These are phyloP conservation scores for Aspidapion aeneum DNA, from an alignment of 2,888 invertebrate species.

Conservation along the genomic window DNA sequence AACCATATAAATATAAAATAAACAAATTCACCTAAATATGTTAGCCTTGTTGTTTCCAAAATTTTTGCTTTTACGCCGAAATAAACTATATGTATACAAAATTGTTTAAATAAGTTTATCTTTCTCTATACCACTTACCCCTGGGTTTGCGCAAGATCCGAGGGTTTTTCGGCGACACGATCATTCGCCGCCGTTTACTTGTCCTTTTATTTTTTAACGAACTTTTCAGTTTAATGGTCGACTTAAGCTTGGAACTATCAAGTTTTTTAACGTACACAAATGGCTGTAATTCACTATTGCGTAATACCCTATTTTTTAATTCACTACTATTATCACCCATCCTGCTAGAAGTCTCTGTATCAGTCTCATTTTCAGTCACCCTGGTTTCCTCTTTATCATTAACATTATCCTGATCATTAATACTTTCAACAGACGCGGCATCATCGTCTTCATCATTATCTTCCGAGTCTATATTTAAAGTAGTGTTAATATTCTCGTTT, in stretches of 20 bases:
- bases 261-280: conserved; percentile 65
- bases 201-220: conserved; percentile 28
- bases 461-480: conserved; percentile 33
- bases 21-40: too few relatives aligned
- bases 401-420: conserved; percentile 28
- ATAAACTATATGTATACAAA: conserved; percentile 14
- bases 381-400: conserved; percentile 23
- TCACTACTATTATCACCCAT: conserved; percentile 41
- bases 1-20: too few relatives aligned
- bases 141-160: conserved; percentile 44
- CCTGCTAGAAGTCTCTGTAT: conserved; percentile 25
- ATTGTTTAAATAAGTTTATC: conserved; percentile 34
- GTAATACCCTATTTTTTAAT: conserved; percentile 38
- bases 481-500: conserved; percentile 34
- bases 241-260: conserved; percentile 44
- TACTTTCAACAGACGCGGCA: conserved; percentile 28
- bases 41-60: too few relatives aligned
- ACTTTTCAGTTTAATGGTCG: conserved; percentile 19
- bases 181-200: conserved; percentile 29
- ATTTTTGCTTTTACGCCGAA: too few relatives aligned
- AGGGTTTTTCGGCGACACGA: conserved; percentile 44
- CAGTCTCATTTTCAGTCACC: conserved; percentile 18
- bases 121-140: conserved; percentile 47
- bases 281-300: conserved; percentile 55
- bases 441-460: conserved; percentile 27